A percentile compares a stretch with the other conserved stretches of the same genome.
phyloP scores from a whole-genome alignment of 92 coral and sea anemone genomes.

The Ricordea florida region DNA sequence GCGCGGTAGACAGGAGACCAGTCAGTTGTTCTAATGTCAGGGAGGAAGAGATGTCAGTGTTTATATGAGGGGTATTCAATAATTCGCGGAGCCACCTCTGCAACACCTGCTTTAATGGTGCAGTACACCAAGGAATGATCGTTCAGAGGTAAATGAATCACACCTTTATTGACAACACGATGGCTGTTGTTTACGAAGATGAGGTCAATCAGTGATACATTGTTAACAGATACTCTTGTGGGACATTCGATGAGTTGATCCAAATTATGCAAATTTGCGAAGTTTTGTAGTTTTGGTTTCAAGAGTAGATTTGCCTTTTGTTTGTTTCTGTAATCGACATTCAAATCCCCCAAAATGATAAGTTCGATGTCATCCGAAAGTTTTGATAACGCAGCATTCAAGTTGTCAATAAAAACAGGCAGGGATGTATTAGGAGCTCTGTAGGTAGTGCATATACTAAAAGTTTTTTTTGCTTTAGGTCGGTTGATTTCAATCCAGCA shows the following conservation, averaged over 20 bases:
- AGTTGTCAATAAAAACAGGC: too few species aligned
- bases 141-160: slow-evolving; percentile 38
- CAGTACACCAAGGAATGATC: slow-evolving; percentile 60
- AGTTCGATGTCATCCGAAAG: too few species aligned
- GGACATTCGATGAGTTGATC: slow-evolving; percentile 32
- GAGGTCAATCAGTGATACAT: slow-evolving; percentile 30
- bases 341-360: too few species aligned
- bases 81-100: slow-evolving; percentile 29
- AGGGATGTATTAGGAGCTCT: too few species aligned
- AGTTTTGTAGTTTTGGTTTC: slow-evolving; percentile 18
- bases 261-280: slow-evolving; percentile 16
- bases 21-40: slow-evolving; percentile 38
- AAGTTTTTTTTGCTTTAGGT: too few species aligned
- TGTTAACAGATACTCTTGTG: slow-evolving; percentile 26
- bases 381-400: too few species aligned
- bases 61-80: slow-evolving; percentile 59
- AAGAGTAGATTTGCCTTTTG: background rate
- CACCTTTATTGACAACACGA: slow-evolving; percentile 19
- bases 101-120: slow-evolving; percentile 29
- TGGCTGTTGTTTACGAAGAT: slow-evolving; percentile 35
- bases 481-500: too few species aligned
- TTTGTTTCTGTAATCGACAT: background rate
- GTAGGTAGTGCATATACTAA: too few species aligned
- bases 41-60: slow-evolving; percentile 19
- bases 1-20: slow-evolving; percentile 39